A percentile compares a stretch with the other conserved stretches of the same genome.
phyloP scores from a whole-genome alignment of 30 jellyfish, hydroid and myxozoan species.

The Aurelia aurita complex sp. Pacific region DNA sequence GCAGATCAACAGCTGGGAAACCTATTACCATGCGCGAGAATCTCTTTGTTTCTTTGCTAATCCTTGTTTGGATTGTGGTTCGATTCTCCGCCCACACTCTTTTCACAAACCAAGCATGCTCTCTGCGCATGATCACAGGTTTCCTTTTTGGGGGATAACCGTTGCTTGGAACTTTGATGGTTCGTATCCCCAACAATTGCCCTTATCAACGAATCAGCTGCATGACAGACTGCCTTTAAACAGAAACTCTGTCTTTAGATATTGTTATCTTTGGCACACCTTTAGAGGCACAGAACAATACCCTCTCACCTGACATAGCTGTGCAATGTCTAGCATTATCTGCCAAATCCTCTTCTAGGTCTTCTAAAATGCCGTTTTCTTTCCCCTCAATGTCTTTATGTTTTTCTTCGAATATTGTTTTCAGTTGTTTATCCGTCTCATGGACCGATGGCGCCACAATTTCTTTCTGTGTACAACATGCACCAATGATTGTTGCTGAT shows the following conservation, averaged over 20 bases:
- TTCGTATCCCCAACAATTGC: too few relatives aligned
- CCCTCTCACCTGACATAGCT: neutral
- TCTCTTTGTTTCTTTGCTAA: too few relatives aligned
- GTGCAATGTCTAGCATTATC: neutral
- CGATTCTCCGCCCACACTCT: too few relatives aligned
- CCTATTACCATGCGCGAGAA: too few relatives aligned
- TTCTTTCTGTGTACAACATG: neutral
- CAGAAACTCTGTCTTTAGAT: slow-evolving; percentile 30
- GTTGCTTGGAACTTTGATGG: too few relatives aligned
- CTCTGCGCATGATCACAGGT: too few relatives aligned
- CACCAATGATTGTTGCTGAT: neutral
- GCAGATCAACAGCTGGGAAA: too few relatives aligned
- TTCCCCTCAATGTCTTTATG: slow-evolving; percentile 14
- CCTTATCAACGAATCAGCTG: neutral
- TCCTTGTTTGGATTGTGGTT: too few relatives aligned
- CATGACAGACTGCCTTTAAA: neutral
- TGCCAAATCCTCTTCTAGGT: neutral
- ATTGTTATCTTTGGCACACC: slow-evolving; percentile 19
- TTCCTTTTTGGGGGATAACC: too few relatives aligned
- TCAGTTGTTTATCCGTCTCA: slow-evolving; percentile 8
- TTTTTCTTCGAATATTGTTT: slow-evolving; percentile 15
- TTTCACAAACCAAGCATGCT: too few relatives aligned
- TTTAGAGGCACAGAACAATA: neutral
- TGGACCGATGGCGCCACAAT: neutral
- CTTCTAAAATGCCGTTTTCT: slow-evolving; percentile 9